Base-by-base conservation (phyloP, 2,113 vertebrate genomes). In the Etia nguti region DNA sequence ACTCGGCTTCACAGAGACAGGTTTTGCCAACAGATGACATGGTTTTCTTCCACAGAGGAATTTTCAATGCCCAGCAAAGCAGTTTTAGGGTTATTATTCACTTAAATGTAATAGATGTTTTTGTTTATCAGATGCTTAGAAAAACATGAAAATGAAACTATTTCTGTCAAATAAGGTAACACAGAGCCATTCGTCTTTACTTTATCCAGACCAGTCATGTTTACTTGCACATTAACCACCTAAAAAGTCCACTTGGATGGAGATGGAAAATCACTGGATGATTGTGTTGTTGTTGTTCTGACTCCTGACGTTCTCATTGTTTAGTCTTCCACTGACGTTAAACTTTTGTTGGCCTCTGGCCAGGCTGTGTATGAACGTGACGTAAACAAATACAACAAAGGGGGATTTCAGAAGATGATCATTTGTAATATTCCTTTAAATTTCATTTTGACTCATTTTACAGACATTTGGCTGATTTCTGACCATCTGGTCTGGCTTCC, bases 361-460 rank as follows among this genome's bases (percentile, higher is more conserved):
- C 15, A 1, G 1, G 26, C 70, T 50, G 16, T 12, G 16, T 1
- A 11, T 77, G 43, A 77, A 77, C 2, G 4, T 12, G 24, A 50
- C 31, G 70, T 20, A 31, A 77, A 77, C 26, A 3, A 50, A 50
- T 77, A 24, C 15, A 55, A 55, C 34, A 38, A 34, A 22, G 34
- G 1, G 0, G 5, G 20, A 7, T 79, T 22, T 79, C 50, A 55
- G 52, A 79, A 54, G 50, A 36, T 38, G 31, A 36, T 16, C 6
- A 0, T 80, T 56, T 0, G 26, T 20, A 6, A 26, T 5, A 0
- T 3, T 48, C 43, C 24, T 18, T 5, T 56, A 38, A 8, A 38
- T 80, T 55, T 34, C 18, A 38, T 24, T 57, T 38, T 50, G 80
- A 62, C 80, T 81, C 26, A 22, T 81, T 62, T 81, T 34, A 4